These are phyloP conservation scores for Rostratula benghalensis DNA, from an alignment of 2,113 vertebrate species.

Conservation along the genomic window DNA sequence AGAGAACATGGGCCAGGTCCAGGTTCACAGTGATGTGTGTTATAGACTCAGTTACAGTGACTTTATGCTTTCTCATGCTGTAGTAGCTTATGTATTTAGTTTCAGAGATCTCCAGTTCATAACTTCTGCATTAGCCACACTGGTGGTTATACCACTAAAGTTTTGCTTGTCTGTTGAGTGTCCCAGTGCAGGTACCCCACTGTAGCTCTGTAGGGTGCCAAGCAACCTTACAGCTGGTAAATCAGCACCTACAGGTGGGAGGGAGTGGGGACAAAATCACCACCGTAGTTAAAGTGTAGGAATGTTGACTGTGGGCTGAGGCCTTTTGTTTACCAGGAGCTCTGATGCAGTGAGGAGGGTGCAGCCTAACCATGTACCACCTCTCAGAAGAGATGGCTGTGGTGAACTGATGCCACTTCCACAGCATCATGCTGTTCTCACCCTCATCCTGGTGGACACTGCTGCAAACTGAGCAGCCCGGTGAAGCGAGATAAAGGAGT, in stretches of 20 bases:
- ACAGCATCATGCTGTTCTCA: neutral
- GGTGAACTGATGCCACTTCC: neutral
- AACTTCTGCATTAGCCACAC: neutral
- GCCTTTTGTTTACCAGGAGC: neutral
- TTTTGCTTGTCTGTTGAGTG: neutral
- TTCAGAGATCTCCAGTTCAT: neutral
- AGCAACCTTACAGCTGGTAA: neutral
- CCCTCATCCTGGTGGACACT: neutral
- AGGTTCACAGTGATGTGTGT: neutral
- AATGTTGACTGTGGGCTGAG: neutral
- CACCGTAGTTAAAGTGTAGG: accelerated
- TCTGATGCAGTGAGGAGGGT: accelerated
- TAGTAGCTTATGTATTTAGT: neutral
- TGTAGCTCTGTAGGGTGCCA: neutral
- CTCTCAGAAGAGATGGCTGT: neutral
- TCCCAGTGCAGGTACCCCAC: neutral
- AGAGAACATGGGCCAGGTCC: neutral
- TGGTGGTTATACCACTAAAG: neutral
- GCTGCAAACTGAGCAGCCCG: neutral
- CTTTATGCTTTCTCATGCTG: neutral
- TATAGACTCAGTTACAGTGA: neutral
- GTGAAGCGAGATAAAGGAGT: neutral
- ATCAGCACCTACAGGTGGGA: neutral
- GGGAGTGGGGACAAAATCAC: neutral
- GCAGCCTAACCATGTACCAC: neutral